These are phyloP conservation scores for Rhodophaea formosa DNA, from an alignment of 2,888 invertebrate genomes.

Conservation along the genomic window DNA sequence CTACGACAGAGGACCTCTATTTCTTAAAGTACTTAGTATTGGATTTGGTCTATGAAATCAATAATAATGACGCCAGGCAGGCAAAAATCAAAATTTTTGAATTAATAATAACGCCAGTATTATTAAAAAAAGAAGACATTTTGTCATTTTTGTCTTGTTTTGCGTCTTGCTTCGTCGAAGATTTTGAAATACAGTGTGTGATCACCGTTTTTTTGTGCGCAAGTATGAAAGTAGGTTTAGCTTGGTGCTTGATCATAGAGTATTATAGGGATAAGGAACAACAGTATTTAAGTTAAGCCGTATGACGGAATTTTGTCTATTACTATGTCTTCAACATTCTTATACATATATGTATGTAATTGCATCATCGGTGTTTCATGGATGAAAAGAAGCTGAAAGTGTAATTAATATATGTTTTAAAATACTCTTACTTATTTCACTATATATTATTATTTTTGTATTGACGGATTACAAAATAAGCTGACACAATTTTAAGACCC, in stretches of 20 bases:
- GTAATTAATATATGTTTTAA: not conserved
- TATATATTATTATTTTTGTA: not conserved
- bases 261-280: constrained; percentile 26
- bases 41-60: too few relatives aligned
- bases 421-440: not conserved
- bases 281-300: constrained; percentile 21
- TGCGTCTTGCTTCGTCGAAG: not conserved
- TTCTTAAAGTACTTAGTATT: too few relatives aligned
- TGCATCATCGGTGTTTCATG: not conserved
- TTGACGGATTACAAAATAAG: not conserved
- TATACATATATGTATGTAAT: not conserved
- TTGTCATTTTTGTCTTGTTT: not conserved
- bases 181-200: constrained; percentile 12
- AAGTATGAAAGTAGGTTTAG: constrained; percentile 38
- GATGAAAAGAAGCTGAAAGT: not conserved
- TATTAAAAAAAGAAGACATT: too few relatives aligned
- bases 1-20: too few relatives aligned
- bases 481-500: not conserved
- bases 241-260: constrained; percentile 51
- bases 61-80: too few relatives aligned
- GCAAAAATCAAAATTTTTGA: too few relatives aligned
- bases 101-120: too few relatives aligned
- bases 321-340: not conserved
- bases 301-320: constrained; percentile 9
- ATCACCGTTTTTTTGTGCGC: constrained; percentile 2